Evolutionary conservation across 1,140 invertebrate species (phyloP), one percentile per base, ranked within the genome.

Genomic region (Aphaenogaster rudis): DNA sequence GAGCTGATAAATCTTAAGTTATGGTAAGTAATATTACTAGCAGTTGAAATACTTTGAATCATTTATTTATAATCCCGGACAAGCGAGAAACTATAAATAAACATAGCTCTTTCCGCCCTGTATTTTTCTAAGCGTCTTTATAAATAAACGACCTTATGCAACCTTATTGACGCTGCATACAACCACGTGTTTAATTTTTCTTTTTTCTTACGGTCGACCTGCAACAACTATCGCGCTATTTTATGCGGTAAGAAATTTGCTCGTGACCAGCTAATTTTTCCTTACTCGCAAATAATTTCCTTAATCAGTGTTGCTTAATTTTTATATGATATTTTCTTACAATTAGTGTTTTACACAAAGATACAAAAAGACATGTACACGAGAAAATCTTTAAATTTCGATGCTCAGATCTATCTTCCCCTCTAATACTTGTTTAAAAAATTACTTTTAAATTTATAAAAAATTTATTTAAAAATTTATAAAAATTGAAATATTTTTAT

Each of bases 111-210:
- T 76, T 84, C 71, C 69, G 59, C 69, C 80, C 80, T 84, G 80
- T 74, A 84, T 84, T 84, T 84, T 76, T 84, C 80, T 74, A 84
- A 76, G 69, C 45, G 21, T n/a, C n/a, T 84, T 50, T 84, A 84
- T 84, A 84, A 84, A 76, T 84, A 84, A 84, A 84, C 80, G 80
- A 84, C 80, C 80, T 84, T 84, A 84, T 63, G 80, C 80, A 84
- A 84, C 80, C 54, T 84, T 84, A 84, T 84, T 74, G 80, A 84
- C 69, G 80, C 57, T 7, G 69, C 15, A 74, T 36, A 84, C 42
- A 76, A 84, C 69, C 33, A 76, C 69, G 71, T 74, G 54, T 76
- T 52, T 84, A 84, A 84, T 74, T 48, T 84, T 76, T 45, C 33
- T 67, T 74, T 82, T 74, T 84, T 63, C 67, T 84, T 63, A 84